Evolutionary conservation across 2,888 invertebrate species (phyloP), one percentile per base, ranked within the genome.

Genomic region (Tribolium freemani): DNA sequence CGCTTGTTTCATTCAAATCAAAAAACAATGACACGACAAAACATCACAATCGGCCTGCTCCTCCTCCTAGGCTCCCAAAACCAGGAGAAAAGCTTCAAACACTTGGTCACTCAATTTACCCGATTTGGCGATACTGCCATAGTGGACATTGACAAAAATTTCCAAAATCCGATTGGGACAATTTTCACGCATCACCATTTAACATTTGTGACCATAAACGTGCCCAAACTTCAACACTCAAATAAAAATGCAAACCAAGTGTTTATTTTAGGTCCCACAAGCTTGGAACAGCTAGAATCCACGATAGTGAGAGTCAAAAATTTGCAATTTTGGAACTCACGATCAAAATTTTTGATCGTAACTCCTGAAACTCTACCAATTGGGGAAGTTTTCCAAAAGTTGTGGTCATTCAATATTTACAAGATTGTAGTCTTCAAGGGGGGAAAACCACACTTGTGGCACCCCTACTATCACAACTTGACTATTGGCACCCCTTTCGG

Each of bases 401-500:
- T 53, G 16, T 64, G 64, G 64, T 20, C 16, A 9, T 31, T n/a
- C 10, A 16, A 51, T 5, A 53, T 53, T 38, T 64, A 64, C 20
- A n/a, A 64, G 1, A 11, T 61, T 9, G 13, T 64, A 5, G n/a
- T 64, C 11, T 13, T 50, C 5, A 3, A 3, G 26, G 13, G 0
- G 44, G 16, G 2, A 16, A 30, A 8, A 46, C 16, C 16, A 5
- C 54, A 69, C 30, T 31, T 63, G 9, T 64, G 64, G 64, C 44
- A 53, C 9, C 64, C 64, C 1, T 64, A 64, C 21, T 53, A 31
- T 13, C 3, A 13, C 3, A 31, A 3, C 10, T 26, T 63, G n/a
- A 51, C 38, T 0, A 16, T 31, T 5, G 13, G 8, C 1, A 63
- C 6, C 30, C 30, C 31, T 10, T 1, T n/a, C 0, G n/a, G 46